Base-by-base conservation (phyloP, 1,140 invertebrate species). In the Lepidurus packardi region DNA sequence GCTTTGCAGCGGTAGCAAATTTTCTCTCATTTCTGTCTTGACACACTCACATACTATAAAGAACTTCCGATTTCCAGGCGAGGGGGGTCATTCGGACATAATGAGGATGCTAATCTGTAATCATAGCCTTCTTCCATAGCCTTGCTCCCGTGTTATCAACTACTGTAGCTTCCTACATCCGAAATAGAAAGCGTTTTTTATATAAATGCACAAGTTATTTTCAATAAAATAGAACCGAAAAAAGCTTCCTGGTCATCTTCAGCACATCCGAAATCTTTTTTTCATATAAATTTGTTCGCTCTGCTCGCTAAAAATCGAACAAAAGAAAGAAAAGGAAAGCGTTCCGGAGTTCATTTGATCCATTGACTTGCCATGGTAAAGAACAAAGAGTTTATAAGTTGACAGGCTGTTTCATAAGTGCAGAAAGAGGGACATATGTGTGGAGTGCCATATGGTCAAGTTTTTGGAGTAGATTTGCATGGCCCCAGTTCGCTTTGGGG, bases 21-120 rank as follows among this genome's bases (percentile, higher is more conserved):
- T 34, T 34, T 65, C 53, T 21, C 53, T 65, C 4, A 65, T 65
- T 65, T 65, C 53, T 65, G 21, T 65, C 53, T 65, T 65, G 53
- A 65, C 53, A 65, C 53, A 65, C n/a, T 65, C 53, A 65, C 53
- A 65, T 65, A 21, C 53, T 21, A 65, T 21, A 65, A 65, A 65
- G 53, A 65, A 65, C 53, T 16, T 65, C 53, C 53, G 16, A 65
- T 65, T n/a, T 13, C 53, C 53, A n/a, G 16, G 21, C 53, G 13
- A 65, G 53, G 53, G 34, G 53, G 21, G 0, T n/a, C 21, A 65
- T 65, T 65, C 21, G 53, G 53, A 65, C 21, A 65, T 65, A 65
- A 65, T 21, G 53, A 65, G 53, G 53, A 65, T 65, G 53, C 45
- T 47, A 47, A 47, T 47, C 45, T 47, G 53, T 65, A 65, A 65